Conservation (phyloP, 2,113 vertebrate genomes). For the Colinus virginianus region DNA sequence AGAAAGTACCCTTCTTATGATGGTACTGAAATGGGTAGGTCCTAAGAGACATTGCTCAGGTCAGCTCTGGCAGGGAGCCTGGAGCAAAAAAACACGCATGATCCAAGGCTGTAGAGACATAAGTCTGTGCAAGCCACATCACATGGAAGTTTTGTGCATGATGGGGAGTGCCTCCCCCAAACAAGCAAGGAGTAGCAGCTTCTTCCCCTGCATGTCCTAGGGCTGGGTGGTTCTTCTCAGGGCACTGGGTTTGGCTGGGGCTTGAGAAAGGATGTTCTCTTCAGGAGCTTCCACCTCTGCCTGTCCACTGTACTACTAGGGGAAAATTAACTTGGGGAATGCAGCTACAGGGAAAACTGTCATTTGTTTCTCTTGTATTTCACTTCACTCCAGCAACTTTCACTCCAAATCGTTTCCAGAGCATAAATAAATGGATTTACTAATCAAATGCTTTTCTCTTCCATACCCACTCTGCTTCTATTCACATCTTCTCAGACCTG, state of each 20-base stretch:
- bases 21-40: background rate
- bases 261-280: background rate
- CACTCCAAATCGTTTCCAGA: background rate
- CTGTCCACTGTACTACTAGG: background rate
- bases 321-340: background rate
- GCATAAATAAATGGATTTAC: constrained; percentile 14
- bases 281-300: background rate
- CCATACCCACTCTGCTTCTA: background rate
- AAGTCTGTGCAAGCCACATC: accelerated
- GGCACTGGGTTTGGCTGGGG: background rate
- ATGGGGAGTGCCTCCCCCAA: background rate
- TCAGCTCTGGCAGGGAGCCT: background rate
- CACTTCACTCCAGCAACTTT: background rate
- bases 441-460: constrained; percentile 13
- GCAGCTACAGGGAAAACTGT: background rate
- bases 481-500: constrained; percentile 19
- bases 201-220: background rate
- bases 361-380: background rate
- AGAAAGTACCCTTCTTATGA: background rate
- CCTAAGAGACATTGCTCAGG: background rate
- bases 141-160: accelerated
- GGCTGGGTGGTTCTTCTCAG: background rate
- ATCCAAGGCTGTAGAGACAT: background rate
- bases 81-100: background rate
- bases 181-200: background rate